These are phyloP conservation scores for Hedya salicella DNA, from an alignment of 2,888 invertebrate genomes.

Conservation along the genomic window DNA sequence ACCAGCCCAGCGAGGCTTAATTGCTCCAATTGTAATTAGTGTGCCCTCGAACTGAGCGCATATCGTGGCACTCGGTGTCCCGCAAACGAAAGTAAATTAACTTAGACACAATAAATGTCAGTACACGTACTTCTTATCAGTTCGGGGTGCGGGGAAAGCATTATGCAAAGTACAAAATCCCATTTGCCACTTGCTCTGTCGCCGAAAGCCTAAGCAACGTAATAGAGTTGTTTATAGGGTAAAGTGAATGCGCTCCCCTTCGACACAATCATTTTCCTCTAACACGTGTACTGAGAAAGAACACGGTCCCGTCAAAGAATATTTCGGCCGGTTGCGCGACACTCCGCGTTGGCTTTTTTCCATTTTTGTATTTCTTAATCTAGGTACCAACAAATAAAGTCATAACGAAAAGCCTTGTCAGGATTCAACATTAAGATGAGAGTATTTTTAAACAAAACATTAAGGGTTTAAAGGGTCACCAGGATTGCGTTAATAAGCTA, in stretches of 20 bases:
- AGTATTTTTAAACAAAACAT: conserved; percentile 1
- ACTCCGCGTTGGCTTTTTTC: conserved; percentile 16
- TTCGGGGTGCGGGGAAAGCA: conserved; percentile 54
- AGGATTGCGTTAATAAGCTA: background rate
- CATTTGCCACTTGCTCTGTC: conserved; percentile 62
- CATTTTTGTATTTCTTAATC: conserved; percentile 3
- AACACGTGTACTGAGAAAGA: conserved; percentile 46
- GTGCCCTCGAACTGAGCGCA: conserved; percentile 26
- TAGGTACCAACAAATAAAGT: conserved; percentile 12
- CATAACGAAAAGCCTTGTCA: conserved; percentile 5
- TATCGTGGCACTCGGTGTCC: conserved; percentile 19
- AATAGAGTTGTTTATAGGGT: conserved; percentile 69
- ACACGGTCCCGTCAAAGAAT: conserved; percentile 18
- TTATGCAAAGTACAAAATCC: conserved; percentile 75
- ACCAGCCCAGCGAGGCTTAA: conserved; percentile 33
- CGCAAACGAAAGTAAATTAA: conserved; percentile 29
- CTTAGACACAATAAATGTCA: conserved; percentile 47
- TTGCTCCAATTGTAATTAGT: conserved; percentile 42
- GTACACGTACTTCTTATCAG: conserved; percentile 47
- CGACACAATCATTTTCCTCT: conserved; percentile 57
- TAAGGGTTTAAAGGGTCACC: background rate
- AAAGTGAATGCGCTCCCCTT: conserved; percentile 61
- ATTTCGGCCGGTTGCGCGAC: conserved; percentile 9
- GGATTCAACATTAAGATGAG: background rate
- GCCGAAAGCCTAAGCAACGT: conserved; percentile 61